phyloP scores from a whole-genome alignment of 2,797 vertebrate genomes.

The Onychomys arenicola region DNA sequence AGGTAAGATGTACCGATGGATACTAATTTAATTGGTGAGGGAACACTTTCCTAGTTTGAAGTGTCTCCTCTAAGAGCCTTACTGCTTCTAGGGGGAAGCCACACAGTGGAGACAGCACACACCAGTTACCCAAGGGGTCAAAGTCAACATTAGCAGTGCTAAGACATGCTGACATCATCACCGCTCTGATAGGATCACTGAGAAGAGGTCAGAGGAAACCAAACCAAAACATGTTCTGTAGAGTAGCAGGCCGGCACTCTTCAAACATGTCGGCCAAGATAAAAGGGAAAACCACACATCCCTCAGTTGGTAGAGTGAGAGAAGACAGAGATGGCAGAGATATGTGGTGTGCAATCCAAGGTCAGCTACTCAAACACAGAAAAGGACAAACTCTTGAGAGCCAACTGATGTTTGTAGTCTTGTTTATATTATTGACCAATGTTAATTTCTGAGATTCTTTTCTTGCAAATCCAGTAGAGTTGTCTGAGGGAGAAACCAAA shows the following conservation, averaged over 20 bases:
- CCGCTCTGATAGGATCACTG: background rate
- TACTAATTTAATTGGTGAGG: background rate
- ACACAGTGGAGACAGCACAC: background rate
- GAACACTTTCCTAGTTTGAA: background rate
- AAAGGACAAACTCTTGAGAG: background rate
- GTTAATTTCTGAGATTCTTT: background rate
- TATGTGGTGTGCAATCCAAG: background rate
- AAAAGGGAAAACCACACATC: background rate
- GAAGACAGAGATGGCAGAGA: background rate
- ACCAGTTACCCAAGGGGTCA: background rate
- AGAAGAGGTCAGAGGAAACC: background rate
- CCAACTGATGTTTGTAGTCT: background rate
- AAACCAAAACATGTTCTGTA: background rate
- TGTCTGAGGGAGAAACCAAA: no score
- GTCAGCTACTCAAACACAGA: background rate
- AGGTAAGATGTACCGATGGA: background rate
- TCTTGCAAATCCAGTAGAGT: background rate
- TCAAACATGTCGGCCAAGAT: background rate
- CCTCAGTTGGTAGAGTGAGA: background rate
- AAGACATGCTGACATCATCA: background rate
- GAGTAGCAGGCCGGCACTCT: background rate
- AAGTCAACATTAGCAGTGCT: background rate
- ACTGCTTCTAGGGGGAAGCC: background rate
- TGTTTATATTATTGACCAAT: background rate
- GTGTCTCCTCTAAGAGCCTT: background rate